Evolutionary conservation across 2,113 vertebrate species (phyloP), one percentile per base, ranked within the genome.

Genomic region (Struthidea cinerea): DNA sequence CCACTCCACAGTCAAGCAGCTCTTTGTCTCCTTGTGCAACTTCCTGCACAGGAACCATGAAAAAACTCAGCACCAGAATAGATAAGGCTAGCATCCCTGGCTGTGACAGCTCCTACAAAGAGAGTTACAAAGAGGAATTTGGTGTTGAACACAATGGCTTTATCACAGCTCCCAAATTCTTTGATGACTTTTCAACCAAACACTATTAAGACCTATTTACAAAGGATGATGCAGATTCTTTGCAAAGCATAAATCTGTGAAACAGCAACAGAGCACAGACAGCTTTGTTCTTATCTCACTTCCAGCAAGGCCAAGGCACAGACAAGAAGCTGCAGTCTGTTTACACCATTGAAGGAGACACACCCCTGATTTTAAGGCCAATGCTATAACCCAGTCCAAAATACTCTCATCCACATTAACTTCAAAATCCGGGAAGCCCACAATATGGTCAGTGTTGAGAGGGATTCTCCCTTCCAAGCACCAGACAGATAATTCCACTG

Each of bases 31-130:
- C 19, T 68, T 7, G 1, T 10, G 46, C 37, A 69, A n/a, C 35
- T 74, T 6, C 56, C 61, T 69, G 68, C 30, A 60, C 32, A 77
- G 64, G 52, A 92, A 37, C 32, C 24, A 41, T 0, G 6, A 71
- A 75, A 71, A 61, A 26, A 47, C 4, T 50, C 41, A 68, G 35
- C 27, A 87, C 16, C 32, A 71, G 39, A 77, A 70, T 3, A 61
- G 44, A 44, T 33, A 52, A 87, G 56, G 49, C 37, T n/a, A n/a
- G 69, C 12, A 27, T 4, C 23, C 3, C 3, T 16, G 42, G 18
- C 22, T 22, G 19, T 23, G 44, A 71, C 1, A 37, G 47, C 30
- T 79, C 47, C 74, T 27, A 39, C 0, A 0, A n/a, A 64, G 18
- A 55, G 11, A 77, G 20, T 16, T 49, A 42, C 39, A 46, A 8